Conservation (phyloP, 2,113 vertebrate species). For the Onychostruthus taczanowskii region DNA sequence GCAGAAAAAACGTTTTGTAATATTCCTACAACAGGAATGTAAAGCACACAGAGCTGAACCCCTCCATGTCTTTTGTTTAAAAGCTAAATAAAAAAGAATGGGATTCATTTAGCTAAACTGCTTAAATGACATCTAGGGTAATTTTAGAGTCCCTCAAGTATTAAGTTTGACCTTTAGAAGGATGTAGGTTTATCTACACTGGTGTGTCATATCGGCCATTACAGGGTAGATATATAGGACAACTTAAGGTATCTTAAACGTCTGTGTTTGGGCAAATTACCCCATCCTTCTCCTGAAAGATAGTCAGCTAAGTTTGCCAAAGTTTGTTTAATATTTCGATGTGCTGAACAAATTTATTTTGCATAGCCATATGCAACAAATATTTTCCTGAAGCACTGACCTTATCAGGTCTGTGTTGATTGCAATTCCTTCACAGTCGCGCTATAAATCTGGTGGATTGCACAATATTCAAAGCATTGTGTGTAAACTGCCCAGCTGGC, state of each 20-base stretch:
- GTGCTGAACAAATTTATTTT: neutral
- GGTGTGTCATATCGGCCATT: neutral
- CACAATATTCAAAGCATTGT: neutral
- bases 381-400: neutral
- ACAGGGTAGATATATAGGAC: neutral
- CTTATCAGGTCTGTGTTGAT: neutral
- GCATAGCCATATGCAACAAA: neutral
- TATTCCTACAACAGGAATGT: neutral
- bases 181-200: neutral
- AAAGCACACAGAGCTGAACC: neutral
- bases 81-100: neutral
- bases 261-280: neutral
- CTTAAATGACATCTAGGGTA: neutral
- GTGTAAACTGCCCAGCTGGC: neutral
- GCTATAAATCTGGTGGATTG: neutral
- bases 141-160: neutral
- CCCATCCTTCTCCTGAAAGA: neutral
- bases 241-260: neutral
- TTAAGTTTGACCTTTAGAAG: neutral
- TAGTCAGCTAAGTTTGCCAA: neutral
- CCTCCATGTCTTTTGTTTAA: rapidly evolving
- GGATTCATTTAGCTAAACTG: neutral
- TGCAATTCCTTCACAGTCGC: neutral
- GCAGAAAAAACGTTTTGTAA: neutral
- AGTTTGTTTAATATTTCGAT: neutral